Evolutionary conservation across 1,140 invertebrate species (phyloP).

Genomic region (Hylaeus volcanicus): DNA sequence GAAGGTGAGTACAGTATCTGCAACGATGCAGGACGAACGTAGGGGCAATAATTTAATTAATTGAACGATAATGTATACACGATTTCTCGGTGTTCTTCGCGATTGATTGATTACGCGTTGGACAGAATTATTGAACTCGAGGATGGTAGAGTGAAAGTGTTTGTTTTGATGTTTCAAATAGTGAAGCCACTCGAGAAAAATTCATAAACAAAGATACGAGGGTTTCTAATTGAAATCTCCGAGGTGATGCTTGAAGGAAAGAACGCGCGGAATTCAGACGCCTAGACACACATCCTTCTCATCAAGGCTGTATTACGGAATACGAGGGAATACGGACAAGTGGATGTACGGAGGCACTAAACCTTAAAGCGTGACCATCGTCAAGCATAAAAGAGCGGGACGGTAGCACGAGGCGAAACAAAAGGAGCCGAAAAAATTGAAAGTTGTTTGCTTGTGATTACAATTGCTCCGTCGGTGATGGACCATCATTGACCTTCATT

Average conservation of each 20-base stretch:
- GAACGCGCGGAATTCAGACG: conserved; percentile 42
- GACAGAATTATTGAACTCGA: no score
- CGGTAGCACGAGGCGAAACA: conserved; percentile 4
- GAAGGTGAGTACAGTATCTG: neutral
- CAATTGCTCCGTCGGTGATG: conserved; percentile 17
- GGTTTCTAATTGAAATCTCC: conserved; percentile 37
- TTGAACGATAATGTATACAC: neutral
- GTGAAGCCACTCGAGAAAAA: no score
- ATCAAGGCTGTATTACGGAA: conserved; percentile 58
- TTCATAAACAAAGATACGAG: no score
- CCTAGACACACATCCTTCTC: conserved; percentile 31
- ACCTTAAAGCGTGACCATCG: conserved; percentile 5
- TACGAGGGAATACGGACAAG: conserved; percentile 6
- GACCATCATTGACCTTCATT: conserved; percentile 54
- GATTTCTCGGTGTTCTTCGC: no score
- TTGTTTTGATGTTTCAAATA: no score
- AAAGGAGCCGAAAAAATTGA: conserved; percentile 51
- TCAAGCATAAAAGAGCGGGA: neutral
- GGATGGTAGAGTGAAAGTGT: no score
- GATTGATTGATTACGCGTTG: no score
- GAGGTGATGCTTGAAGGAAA: conserved; percentile 24
- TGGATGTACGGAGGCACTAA: conserved; percentile 18
- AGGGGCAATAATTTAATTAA: neutral
- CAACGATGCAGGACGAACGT: neutral
- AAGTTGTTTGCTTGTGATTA: conserved; percentile 54